Evolutionary conservation across 1,140 invertebrate species (phyloP), one percentile per base, ranked within the genome.

Genomic region (Pteromalus puparum): DNA sequence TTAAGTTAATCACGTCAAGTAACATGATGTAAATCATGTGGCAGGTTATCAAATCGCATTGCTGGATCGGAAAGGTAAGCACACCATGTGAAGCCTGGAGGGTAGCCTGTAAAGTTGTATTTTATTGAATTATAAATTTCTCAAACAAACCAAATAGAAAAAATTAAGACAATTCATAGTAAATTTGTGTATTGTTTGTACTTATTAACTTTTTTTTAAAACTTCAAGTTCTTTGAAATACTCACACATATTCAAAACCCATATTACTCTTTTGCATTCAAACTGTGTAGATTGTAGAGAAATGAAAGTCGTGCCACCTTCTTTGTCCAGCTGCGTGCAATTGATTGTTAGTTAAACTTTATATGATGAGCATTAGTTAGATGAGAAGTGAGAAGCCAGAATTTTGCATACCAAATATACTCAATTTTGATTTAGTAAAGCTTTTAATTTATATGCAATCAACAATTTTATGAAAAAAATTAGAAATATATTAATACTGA

Each of bases 31-130:
- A 26, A 75, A 73, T 82, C 75, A 81, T 67, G 28, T 80, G 84
- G 70, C 65, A 83, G 88, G 68, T 75, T 87, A 77, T 90, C 87
- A 85, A 87, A 89, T 86, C 85, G 89, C 85, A 87, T 30, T 42
- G 86, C 89, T 89, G 91, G 91, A 88, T 92, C 90, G 79, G 85
- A 90, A 88, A 93, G 87, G 86, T 93, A 92, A 90, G 92, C 90
- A 86, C 92, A 92, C 92, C 92, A 93, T 70, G 92, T 93, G 86
- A 92, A 93, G 53, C 92, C 92, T 86, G 92, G 90, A 86, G 92
- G 92, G 88, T 92, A 93, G 86, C 92, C 92, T 93, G 91, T 82
- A 93, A 93, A 48, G 9, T 73, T 46, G 34, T 34, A 85, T 42
- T 73, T 34, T 10, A 65, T 87, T 70, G 53, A 46, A 76, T 67